A percentile compares a stretch with the other conserved stretches of the same genome.
Evolutionary conservation across 2,797 vertebrate genomes (phyloP).

Genomic region (Okamejei kenojei): DNA sequence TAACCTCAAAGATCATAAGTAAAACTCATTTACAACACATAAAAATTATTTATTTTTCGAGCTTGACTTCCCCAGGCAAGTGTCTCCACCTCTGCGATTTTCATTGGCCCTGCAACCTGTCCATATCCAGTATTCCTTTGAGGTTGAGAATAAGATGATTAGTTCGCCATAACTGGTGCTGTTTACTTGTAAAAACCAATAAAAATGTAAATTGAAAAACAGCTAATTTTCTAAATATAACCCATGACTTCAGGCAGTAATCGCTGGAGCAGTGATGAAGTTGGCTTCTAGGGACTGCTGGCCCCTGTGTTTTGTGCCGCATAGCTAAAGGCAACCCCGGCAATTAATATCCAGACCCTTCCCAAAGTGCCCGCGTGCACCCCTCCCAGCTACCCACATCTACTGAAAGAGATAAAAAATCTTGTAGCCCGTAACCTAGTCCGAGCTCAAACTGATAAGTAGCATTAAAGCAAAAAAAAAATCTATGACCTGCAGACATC

Average conservation of each 20-base stretch:
- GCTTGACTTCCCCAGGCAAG: too few relatives aligned
- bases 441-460: background rate
- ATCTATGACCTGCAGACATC: background rate
- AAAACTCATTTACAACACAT: background rate
- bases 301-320: background rate
- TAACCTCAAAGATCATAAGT: background rate
- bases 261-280: conserved; percentile 31
- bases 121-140: too few relatives aligned
- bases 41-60: background rate
- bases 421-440: background rate
- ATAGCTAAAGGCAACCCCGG: background rate
- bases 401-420: background rate
- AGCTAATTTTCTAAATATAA: conserved; percentile 35
- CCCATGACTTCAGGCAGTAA: conserved; percentile 6
- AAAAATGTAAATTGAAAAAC: conserved; percentile 36
- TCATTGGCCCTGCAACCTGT: background rate
- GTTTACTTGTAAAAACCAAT: conserved; percentile 27
- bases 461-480: background rate
- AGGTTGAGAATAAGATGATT: conserved; percentile 13
- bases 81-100: background rate
- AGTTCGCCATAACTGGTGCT: background rate
- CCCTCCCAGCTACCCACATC: background rate
- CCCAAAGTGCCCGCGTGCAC: background rate
- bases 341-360: background rate
- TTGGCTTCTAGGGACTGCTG: background rate